A percentile compares a stretch with the other conserved stretches of the same genome.
Conservation (phyloP, 2,888 invertebrate genomes). For the Raillietiella orientalis region DNA sequence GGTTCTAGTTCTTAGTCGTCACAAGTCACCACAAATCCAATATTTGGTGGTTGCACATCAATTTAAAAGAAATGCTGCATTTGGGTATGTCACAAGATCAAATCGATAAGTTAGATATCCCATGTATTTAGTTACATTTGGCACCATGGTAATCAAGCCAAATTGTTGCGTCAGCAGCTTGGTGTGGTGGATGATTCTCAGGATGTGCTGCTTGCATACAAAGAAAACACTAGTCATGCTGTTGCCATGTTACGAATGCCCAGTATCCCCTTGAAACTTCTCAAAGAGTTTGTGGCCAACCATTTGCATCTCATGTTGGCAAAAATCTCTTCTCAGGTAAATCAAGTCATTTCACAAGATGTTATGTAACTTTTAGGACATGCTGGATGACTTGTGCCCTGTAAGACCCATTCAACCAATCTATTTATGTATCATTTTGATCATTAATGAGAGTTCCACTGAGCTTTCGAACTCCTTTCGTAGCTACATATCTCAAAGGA, state of each 20-base stretch:
- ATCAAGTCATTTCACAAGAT: no score
- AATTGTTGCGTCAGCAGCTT: no score
- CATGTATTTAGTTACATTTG: no score
- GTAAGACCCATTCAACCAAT: no score
- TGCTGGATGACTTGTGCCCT: not conserved
- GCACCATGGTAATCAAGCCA: constrained; percentile 4
- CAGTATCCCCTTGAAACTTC: constrained; percentile 54
- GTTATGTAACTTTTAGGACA: constrained; percentile 2
- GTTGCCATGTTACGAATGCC: constrained; percentile 61
- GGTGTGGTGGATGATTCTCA: no score
- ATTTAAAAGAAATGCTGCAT: constrained; percentile 49
- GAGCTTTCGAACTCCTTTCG: no score
- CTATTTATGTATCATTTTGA: no score
- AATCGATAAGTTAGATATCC: no score
- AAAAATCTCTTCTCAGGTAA: constrained; percentile 61
- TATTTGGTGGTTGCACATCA: constrained; percentile 64
- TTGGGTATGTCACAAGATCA: constrained; percentile 56
- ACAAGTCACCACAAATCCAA: constrained; percentile 39
- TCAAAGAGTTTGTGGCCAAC: constrained; percentile 54
- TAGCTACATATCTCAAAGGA: no score
- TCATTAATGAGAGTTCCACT: no score
- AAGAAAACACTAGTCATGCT: constrained; percentile 42
- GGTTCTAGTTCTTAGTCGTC: constrained; percentile 35
- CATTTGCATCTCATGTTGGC: constrained; percentile 67
- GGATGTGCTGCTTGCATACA: constrained; percentile 56